Base-by-base conservation (phyloP, 2,888 invertebrate genomes). In the Lithophane socia region DNA sequence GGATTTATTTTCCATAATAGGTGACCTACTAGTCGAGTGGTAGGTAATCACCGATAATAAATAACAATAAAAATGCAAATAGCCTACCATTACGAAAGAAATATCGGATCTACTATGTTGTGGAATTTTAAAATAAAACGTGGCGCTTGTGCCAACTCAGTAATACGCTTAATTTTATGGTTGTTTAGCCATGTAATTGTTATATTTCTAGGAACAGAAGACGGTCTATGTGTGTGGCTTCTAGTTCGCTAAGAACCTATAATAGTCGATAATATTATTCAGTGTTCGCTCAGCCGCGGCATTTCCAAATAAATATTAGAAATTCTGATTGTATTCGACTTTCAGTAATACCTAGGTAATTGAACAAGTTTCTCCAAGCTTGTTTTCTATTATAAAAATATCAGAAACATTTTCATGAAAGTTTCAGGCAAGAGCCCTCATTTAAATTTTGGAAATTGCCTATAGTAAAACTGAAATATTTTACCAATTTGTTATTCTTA, bases 81-180 rank as follows among this genome's bases (percentile, higher is more conserved):
- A 24, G 60, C 66, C 37, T n/a, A 24, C 24, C 42, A 64, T 65
- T 82, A 74, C 61, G 47, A 84, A 74, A 84, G 65, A 77, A 73
- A 76, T 78, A 75, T 76, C 49, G 75, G 37, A 75, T 58, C 49
- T 24, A 78, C 44, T 52, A 61, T 60, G 54, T 47, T 61, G 61
- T 54, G 49, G 77, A 66, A 85, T 79, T 87, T 85, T 77, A 76
- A 85, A 89, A 88, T 84, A 84, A 85, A 89, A 86, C 77, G 61
- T 68, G 75, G 69, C 83, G 77, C 69, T 83, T 88, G 85, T 86
- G 89, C 86, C 88, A 82, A 82, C 73, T 65, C 74, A 52, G 76
- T 84, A 84, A 78, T 87, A 81, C 83, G 85, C 80, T 85, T 87
- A 83, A 90, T 89, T 88, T 90, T 87, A 91, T 88, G 88, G 87